phyloP scores from a whole-genome alignment of 2,797 vertebrate genomes.

The Antennarius maculatus region DNA sequence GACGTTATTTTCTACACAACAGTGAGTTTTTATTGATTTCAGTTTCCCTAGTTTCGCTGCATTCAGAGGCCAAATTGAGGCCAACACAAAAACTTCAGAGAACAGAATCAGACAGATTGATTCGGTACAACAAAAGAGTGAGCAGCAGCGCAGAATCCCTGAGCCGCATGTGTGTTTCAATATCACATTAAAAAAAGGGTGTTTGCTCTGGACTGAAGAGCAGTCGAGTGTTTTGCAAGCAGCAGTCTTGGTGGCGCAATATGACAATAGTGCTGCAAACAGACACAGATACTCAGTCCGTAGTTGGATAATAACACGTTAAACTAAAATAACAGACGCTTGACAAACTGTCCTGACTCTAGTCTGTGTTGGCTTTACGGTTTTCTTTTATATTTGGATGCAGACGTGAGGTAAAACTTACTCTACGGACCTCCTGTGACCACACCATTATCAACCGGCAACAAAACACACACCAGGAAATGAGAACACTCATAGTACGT shows the following conservation, averaged over 20 bases:
- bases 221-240: neutral
- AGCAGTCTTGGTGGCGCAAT: neutral
- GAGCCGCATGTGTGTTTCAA: neutral
- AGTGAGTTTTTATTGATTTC: neutral
- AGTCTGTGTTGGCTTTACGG: constrained; percentile 1
- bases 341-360: constrained; percentile 2
- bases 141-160: too few relatives aligned
- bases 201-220: neutral
- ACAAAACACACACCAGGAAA: constrained; percentile 14
- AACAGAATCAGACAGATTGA: neutral
- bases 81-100: neutral
- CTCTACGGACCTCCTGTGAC: constrained; percentile 32
- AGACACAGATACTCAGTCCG: neutral
- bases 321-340: neutral
- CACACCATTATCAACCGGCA: constrained; percentile 10
- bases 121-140: constrained; percentile 1
- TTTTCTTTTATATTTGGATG: constrained; percentile 21
- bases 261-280: neutral
- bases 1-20: neutral
- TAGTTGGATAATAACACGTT: constrained; percentile 1
- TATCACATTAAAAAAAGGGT: neutral
- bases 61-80: neutral
- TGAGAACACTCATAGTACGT: constrained; percentile 31
- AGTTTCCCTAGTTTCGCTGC: neutral
- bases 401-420: constrained; percentile 13